phyloP scores from a whole-genome alignment of 2,797 vertebrate genomes.

The Tauraco hartlaubi region DNA sequence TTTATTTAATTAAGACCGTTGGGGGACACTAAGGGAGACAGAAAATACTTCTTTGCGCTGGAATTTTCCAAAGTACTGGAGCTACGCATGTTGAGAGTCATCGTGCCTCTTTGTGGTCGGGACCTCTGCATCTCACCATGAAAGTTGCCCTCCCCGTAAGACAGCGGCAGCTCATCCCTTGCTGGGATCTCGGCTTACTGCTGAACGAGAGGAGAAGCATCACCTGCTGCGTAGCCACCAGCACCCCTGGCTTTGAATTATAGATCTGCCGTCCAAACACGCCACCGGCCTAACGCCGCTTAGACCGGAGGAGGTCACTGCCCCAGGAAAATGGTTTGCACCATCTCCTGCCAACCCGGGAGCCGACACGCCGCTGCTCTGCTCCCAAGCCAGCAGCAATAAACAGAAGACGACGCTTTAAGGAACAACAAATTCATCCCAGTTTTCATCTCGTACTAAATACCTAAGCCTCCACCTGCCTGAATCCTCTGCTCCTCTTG shows the following conservation, averaged over 20 bases:
- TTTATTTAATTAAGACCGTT: slow-evolving; percentile 17
- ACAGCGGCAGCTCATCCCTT: not conserved
- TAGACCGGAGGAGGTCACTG: not conserved
- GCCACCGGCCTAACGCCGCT: not conserved
- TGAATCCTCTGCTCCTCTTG: slow-evolving; percentile 6
- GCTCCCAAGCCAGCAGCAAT: not conserved
- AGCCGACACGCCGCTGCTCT: not conserved
- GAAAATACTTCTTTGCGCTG: not conserved
- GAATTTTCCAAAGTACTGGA: not conserved
- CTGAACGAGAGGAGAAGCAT: not conserved
- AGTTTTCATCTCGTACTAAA: slow-evolving; percentile 24
- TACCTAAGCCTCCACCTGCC: slow-evolving; percentile 32
- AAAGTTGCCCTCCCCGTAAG: not conserved
- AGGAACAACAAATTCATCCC: slow-evolving; percentile 6
- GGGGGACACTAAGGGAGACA: not conserved
- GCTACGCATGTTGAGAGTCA: not conserved
- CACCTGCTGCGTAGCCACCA: not conserved
- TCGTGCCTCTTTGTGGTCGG: fast-evolving
- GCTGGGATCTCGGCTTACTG: not conserved
- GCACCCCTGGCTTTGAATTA: not conserved
- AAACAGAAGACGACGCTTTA: not conserved
- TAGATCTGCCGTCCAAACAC: not conserved
- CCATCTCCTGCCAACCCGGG: not conserved
- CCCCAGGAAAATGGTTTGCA: not conserved
- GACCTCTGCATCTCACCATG: not conserved